Base-by-base conservation (phyloP, 1,140 invertebrate species). In the Holotrichia oblita region DNA sequence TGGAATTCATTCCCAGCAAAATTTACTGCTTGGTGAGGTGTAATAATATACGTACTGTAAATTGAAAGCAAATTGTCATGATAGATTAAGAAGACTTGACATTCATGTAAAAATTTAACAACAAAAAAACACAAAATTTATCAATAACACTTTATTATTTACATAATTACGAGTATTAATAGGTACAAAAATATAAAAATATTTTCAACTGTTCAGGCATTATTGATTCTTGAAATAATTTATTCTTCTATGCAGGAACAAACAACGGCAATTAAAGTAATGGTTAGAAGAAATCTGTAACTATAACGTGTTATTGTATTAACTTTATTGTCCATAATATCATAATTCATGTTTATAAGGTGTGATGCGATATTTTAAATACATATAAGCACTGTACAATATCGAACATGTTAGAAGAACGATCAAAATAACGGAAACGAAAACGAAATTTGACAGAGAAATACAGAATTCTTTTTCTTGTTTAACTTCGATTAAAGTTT, bases 401-500 rank as follows among this genome's bases (percentile, higher is more conserved):
- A 84, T 87, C 73, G 87, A 87, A 8, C 81, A 79, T 6, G 86
- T 81, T 34, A 89, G 82, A 34, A 89, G 80, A 10, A 86, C 83
- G n/a, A 89, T 82, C 77, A 89, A 80, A 20, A 88, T 77, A 14
- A 84, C 81, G 0, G 87, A 83, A 7, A 83, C 82, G 6, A 86
- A 81, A 2, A 89, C 81, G 81, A 90, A 89, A 74, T 83, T 85
- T n/a, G 84, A 81, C n/a, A 83, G 82, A 0, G 88, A 84, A 83
- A 90, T 83, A 78, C 89, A 90, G 34, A 89, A 83, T 17, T 85
- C 85, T 22, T 87, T 85, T 40, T 80, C 79, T 73, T 79, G 59
- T 41, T 77, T 80, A 12, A 85, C 22, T 77, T 86, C 82, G 17
- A 84, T 73, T 77, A 83, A 81, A 40, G 82, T 74, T 79, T 84